These are phyloP conservation scores for Lasiurus cinereus DNA, from an alignment of 2,113 vertebrate species.

Conservation along the genomic window DNA sequence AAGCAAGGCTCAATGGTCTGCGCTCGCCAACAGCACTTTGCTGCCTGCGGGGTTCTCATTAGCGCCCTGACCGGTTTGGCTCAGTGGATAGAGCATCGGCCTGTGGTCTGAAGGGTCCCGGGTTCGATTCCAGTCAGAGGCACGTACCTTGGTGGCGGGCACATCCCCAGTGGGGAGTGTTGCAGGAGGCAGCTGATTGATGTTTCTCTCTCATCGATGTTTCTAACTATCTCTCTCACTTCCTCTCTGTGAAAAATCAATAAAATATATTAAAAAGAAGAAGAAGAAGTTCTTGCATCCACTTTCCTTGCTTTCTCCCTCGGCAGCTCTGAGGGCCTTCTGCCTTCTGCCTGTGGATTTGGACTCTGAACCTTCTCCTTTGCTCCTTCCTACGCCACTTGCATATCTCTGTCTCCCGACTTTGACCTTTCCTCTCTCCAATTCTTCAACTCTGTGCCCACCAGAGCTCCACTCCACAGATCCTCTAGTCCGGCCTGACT, in stretches of 20 bases:
- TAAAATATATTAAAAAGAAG: no score
- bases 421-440: constrained; percentile 55
- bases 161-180: no score
- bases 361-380: not conserved
- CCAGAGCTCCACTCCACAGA: not conserved
- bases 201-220: no score
- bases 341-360: constrained; percentile 14
- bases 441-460: not conserved
- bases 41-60: not conserved
- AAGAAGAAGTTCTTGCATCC: not conserved
- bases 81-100: no score
- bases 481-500: not conserved
- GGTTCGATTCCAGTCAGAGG: no score
- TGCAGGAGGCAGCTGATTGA: no score
- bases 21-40: not conserved
- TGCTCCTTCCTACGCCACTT: not conserved
- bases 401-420: not conserved
- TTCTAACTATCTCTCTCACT: no score
- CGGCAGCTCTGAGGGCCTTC: not conserved
- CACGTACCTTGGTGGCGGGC: no score
- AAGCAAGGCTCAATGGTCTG: not conserved
- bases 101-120: no score
- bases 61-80: not conserved
- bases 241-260: no score
- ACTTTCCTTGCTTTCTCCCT: not conserved